Percentiles rank a stretch among this genome's conserved stretches.
Evolutionary conservation across 2,113 vertebrate species (phyloP).

Genomic region (Seriola aureovittata): DNA sequence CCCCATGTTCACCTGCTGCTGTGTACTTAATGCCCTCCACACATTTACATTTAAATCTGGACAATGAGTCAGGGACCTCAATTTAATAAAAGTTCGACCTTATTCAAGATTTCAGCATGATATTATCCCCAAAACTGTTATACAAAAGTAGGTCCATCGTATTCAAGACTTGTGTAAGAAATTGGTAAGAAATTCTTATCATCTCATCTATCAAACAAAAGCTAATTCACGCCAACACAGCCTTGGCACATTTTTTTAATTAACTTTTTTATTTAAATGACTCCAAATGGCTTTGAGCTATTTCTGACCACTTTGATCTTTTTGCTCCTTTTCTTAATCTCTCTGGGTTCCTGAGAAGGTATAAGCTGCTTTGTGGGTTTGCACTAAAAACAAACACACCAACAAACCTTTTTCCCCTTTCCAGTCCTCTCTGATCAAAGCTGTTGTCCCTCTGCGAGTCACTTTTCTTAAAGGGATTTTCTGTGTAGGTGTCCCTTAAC

Average conservation of each 20-base stretch:
- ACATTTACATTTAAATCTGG: not conserved
- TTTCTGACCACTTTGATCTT: slow-evolving; percentile 26
- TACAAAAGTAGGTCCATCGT: not conserved
- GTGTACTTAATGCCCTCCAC: slow-evolving; percentile 2
- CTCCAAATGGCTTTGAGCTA: not conserved
- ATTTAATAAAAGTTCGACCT: not conserved
- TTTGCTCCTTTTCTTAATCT: slow-evolving; percentile 2
- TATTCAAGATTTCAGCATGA: not conserved
- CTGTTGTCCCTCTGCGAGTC: not conserved
- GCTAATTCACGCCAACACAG: not conserved
- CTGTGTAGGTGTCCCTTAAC: not conserved
- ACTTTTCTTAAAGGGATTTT: not conserved
- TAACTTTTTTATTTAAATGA: slow-evolving; percentile 7
- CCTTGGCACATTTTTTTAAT: not conserved
- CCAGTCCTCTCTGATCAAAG: slow-evolving; percentile 10
- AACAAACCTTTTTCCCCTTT: not conserved
- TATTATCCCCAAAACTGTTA: not conserved
- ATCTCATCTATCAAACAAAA: not conserved
- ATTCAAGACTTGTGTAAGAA: not conserved
- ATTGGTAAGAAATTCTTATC: too few relatives aligned
- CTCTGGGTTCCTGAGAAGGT: not conserved
- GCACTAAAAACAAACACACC: slow-evolving; percentile 12
- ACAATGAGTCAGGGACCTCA: not conserved
- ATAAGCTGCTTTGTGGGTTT: slow-evolving; percentile 40
- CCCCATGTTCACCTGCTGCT: slow-evolving; percentile 25